phyloP scores from a whole-genome alignment of 2,113 vertebrate genomes.

The Cranoglanis bouderius region DNA sequence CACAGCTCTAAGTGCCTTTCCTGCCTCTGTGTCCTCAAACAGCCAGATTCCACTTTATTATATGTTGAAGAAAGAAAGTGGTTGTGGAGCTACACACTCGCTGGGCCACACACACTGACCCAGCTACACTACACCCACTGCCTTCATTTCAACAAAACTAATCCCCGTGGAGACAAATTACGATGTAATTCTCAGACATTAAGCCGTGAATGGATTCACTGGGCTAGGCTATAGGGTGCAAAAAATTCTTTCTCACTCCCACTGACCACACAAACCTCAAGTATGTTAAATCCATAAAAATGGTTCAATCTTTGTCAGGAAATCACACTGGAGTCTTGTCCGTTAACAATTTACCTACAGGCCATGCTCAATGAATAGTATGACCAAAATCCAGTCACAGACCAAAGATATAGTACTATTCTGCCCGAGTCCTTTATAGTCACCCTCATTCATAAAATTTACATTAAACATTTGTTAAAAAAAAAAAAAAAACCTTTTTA shows the following conservation, averaged over 20 bases:
- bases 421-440: not conserved
- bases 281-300: not conserved
- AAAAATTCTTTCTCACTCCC: not conserved
- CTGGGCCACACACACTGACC: not conserved
- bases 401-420: not conserved
- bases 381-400: not conserved
- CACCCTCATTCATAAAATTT: too few relatives aligned
- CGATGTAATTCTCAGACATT: conserved; percentile 15
- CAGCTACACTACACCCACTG: not conserved
- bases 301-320: not conserved
- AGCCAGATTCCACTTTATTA: conserved; percentile 5
- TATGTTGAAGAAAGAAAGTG: not conserved
- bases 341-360: not conserved
- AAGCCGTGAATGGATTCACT: conserved; percentile 16
- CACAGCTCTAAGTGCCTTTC: not conserved
- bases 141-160: conserved; percentile 19
- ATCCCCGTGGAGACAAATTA: conserved; percentile 29
- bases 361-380: not conserved
- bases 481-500: not conserved
- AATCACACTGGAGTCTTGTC: not conserved
- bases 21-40: conserved; percentile 5
- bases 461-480: not conserved
- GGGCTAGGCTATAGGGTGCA: not conserved
- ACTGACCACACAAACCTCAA: conserved; percentile 11
- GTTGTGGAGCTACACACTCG: not conserved